Base-by-base conservation (phyloP, 2,888 invertebrate species). In the Leptinotarsa tumamoca region DNA sequence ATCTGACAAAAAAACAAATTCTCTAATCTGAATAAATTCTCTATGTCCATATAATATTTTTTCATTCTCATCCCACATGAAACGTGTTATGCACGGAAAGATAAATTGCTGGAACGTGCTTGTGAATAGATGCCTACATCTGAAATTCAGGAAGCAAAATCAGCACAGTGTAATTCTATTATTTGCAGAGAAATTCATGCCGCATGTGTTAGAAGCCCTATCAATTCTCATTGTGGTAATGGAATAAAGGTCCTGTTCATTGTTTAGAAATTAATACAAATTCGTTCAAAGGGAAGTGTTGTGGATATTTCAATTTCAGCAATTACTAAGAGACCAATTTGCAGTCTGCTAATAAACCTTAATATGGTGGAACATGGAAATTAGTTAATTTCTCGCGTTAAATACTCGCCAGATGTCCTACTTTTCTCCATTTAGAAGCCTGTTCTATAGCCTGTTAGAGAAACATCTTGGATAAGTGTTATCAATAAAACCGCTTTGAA, bases 111-210 rank as follows among this genome's bases (percentile, higher is more conserved):
- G 66, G 66, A 75, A 77, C 74, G 77, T 77, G 77, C 68, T 74
- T 17, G 49, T 67, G 74, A 73, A 77, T 72, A 70, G 43, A 66
- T 67, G 75, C 67, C 69, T 61, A 51, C 43, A 56, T 33, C 71
- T 71, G 74, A 74, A 74, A 73, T 71, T 21, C 70, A 56, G 58
- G 61, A 66, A 71, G 73, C 76, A 51, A 68, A 61, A 61, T 77
- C 77, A 72, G 77, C 77, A 70, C 51, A 49, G 70, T 74, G 70
- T 72, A 77, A 77, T 77, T 77, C 74, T 70, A 77, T 74, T 74
- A 77, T 74, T 74, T 61, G 56, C 49, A 67, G 67, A 43, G 66
- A 23, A 72, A 76, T 72, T 72, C 52, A 69, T 75, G 73, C 75
- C 72, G 69, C 66, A 67, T 56, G 49, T 72, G 51, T 61, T 67